phyloP scores from a whole-genome alignment of 2,113 vertebrate species.

The Gasterosteus nipponicus region DNA sequence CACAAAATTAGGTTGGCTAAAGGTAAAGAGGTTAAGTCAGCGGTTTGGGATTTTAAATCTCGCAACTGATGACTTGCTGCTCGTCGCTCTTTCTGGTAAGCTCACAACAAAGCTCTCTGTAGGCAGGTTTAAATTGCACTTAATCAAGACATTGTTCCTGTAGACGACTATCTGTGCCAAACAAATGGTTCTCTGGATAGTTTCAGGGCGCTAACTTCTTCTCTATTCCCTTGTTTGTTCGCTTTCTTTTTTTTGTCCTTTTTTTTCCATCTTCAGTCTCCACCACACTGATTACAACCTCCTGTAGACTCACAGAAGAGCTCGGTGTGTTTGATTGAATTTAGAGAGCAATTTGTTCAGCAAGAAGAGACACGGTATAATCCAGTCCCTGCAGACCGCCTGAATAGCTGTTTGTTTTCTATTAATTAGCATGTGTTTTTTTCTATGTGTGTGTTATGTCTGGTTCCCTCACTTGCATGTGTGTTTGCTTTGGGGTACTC shows the following conservation, averaged over 20 bases:
- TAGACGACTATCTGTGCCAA: conserved; percentile 21
- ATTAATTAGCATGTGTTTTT: conserved; percentile 69
- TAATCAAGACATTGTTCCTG: conserved; percentile 36
- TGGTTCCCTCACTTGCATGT: conserved; percentile 52
- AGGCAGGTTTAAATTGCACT: conserved; percentile 46
- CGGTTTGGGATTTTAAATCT: conserved; percentile 24
- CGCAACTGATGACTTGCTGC: conserved; percentile 8
- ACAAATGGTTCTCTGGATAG: conserved; percentile 30
- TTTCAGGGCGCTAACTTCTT: conserved; percentile 27
- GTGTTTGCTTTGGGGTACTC: conserved; percentile 26
- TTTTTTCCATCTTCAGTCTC: conserved; percentile 31
- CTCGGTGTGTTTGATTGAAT: conserved; percentile 70
- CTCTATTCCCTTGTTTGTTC: neutral
- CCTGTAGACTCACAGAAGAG: conserved; percentile 46
- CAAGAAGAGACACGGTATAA: conserved; percentile 65
- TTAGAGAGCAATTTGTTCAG: conserved; percentile 76
- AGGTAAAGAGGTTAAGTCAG: conserved; percentile 42
- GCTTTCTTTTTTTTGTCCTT: conserved; percentile 8
- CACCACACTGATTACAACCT: conserved; percentile 59
- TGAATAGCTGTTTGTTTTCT: conserved; percentile 73
- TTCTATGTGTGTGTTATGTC: conserved; percentile 25
- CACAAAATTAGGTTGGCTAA: conserved; percentile 1
- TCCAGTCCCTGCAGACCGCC: conserved; percentile 67
- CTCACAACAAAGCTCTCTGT: conserved; percentile 20
- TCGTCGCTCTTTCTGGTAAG: conserved; percentile 19